phyloP scores from a whole-genome alignment of 2,113 vertebrate genomes.

The Pipra filicauda region DNA sequence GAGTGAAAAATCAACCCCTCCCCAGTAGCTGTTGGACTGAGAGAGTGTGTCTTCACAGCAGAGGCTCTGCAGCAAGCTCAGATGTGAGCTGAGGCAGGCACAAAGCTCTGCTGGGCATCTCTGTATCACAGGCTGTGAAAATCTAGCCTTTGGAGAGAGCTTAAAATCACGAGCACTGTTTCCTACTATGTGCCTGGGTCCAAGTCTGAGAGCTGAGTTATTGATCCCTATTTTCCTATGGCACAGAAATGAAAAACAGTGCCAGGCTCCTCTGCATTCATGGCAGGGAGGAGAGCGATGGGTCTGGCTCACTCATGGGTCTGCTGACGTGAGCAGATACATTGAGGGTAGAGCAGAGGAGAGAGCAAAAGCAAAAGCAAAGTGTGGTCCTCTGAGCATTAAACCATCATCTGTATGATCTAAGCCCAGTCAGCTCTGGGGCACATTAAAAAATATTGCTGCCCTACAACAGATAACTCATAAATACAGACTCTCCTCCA shows the following conservation, averaged over 20 bases:
- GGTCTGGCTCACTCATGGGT: not conserved
- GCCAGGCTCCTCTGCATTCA: not conserved
- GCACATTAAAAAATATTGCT: not conserved
- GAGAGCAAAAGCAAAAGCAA: not conserved
- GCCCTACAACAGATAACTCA: not conserved
- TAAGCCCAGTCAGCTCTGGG: not conserved
- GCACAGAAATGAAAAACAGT: not conserved
- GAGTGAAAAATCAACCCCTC: not conserved
- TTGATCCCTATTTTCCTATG: not conserved
- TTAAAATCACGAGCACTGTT: not conserved
- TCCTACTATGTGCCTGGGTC: not conserved
- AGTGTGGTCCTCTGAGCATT: not conserved
- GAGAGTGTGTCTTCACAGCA: accelerated
- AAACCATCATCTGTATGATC: not conserved
- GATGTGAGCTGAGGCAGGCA: not conserved
- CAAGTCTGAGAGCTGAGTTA: not conserved
- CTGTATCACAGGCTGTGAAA: not conserved
- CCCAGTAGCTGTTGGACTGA: not conserved
- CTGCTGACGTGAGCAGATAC: not conserved
- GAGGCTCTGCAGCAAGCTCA: not conserved
- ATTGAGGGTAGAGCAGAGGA: not conserved
- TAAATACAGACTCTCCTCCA: not conserved
- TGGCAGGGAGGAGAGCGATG: accelerated
- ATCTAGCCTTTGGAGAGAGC: not conserved
- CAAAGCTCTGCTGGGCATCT: not conserved